Evolutionary conservation across 1,140 invertebrate species (phyloP).

Genomic region (Trichonephila clavata): DNA sequence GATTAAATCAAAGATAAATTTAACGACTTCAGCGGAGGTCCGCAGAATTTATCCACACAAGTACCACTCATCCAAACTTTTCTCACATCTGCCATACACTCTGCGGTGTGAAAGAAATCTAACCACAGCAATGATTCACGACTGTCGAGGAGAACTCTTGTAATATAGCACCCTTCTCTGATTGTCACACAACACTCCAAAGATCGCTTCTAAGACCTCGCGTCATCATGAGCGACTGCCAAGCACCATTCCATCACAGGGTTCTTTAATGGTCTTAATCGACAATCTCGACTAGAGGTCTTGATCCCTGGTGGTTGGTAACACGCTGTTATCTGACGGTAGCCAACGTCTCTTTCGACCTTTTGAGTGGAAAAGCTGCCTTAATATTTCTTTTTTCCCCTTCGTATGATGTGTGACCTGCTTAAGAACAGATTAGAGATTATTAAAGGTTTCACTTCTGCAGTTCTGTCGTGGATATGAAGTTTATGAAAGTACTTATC

Average conservation of each 20-base stretch:
- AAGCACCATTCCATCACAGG: neutral
- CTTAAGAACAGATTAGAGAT: too few species aligned
- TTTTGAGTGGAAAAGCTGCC: neutral
- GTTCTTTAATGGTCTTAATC: conserved; percentile 48
- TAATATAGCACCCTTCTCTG: neutral
- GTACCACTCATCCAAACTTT: neutral
- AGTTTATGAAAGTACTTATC: too few species aligned
- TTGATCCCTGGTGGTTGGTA: neutral
- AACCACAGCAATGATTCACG: neutral
- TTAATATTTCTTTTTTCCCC: neutral
- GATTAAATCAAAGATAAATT: too few species aligned
- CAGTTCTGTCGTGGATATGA: too few species aligned
- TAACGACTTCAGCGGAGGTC: too few species aligned
- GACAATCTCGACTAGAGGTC: conserved; percentile 17
- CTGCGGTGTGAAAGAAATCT: neutral
- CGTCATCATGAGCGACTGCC: neutral
- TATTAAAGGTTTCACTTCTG: too few species aligned
- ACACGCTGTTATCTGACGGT: conserved; percentile 29
- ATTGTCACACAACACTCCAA: conserved; percentile 1
- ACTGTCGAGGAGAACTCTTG: neutral
- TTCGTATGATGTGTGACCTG: too few species aligned
- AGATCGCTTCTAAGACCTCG: neutral
- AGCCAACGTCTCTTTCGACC: neutral
- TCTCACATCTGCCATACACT: neutral
- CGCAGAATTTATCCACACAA: too few species aligned